phyloP scores from a whole-genome alignment of 2,888 invertebrate species.

The Drosophila algonquin region DNA sequence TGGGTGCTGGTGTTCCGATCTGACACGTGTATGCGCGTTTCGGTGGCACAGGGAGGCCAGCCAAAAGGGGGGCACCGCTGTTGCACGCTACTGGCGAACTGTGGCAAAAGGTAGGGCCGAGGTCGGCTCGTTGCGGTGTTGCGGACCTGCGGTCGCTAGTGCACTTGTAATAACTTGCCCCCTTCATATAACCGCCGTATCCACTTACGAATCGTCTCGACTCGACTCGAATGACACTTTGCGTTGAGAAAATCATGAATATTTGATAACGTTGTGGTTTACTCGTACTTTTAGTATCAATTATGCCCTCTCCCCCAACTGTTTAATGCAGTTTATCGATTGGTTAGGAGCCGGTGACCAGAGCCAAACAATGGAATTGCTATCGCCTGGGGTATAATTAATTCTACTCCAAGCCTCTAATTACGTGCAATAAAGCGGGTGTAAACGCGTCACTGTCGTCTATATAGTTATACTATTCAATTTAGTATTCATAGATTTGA shows the following conservation, averaged over 20 bases:
- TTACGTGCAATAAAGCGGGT: not conserved
- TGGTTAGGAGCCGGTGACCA: not conserved
- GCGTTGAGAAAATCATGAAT: constrained; percentile 22
- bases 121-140: constrained; percentile 15
- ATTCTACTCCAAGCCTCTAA: not conserved
- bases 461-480: not conserved
- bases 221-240: constrained; percentile 21
- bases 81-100: constrained; percentile 16
- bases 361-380: not conserved
- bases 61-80: not conserved
- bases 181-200: not conserved
- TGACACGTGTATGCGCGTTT: not conserved
- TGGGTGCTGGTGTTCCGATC: not conserved
- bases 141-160: constrained; percentile 16
- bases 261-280: constrained; percentile 22
- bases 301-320: not conserved
- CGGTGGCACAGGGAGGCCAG: not conserved
- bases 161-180: constrained; percentile 22
- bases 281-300: not conserved
- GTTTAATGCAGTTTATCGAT: constrained; percentile 12
- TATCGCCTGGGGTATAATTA: not conserved
- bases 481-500: not conserved
- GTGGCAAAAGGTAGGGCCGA: constrained; percentile 7
- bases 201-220: not conserved
- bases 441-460: not conserved